A percentile compares a stretch with the other conserved stretches of the same genome.
Conservation (phyloP, 2,888 invertebrate species). For the Hetaerina titia region DNA sequence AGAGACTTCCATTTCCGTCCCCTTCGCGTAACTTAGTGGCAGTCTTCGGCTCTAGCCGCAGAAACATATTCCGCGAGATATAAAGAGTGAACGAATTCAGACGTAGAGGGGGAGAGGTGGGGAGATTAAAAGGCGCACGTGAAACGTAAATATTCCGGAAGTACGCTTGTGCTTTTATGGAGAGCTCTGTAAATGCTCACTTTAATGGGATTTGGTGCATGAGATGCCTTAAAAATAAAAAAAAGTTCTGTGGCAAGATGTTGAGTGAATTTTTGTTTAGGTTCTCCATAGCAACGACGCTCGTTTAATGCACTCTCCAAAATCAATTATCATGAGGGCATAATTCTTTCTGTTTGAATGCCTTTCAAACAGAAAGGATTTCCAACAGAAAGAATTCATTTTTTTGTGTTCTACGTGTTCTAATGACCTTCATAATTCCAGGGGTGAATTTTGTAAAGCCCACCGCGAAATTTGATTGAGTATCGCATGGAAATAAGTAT, state of each 20-base stretch:
- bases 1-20: constrained; percentile 15
- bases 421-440: too few relatives aligned
- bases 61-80: not conserved
- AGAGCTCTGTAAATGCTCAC: not conserved
- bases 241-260: not conserved
- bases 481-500: too few relatives aligned
- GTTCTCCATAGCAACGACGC: not conserved
- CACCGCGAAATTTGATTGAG: too few relatives aligned
- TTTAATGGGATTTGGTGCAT: not conserved
- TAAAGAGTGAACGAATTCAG: not conserved
- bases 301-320: not conserved
- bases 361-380: not conserved
- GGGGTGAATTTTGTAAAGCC: too few relatives aligned
- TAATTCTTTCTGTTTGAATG: not conserved
- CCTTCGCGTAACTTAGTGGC: not conserved
- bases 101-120: not conserved
- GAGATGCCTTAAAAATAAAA: not conserved
- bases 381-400: too few relatives aligned
- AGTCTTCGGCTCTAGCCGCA: not conserved
- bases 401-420: too few relatives aligned
- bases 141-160: not conserved
- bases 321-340: not conserved
- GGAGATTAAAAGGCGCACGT: not conserved
- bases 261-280: not conserved
- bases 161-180: constrained; percentile 2